Conservation (phyloP, 2,113 vertebrate genomes). For the Melanerpes aurifrons region DNA sequence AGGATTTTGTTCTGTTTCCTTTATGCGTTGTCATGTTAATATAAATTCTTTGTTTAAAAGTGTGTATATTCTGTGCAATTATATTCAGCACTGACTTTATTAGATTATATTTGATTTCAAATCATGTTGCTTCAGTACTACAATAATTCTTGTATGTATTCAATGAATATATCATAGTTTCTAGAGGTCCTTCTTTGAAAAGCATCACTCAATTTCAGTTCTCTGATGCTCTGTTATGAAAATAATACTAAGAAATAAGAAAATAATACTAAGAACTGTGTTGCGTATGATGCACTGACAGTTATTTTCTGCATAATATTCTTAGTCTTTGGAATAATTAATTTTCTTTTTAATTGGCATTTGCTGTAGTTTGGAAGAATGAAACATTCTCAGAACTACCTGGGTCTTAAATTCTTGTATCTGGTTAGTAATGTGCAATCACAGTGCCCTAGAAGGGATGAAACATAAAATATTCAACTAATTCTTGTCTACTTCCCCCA, state of each 20-base stretch:
- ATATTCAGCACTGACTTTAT: not conserved
- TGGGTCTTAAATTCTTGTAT: not conserved
- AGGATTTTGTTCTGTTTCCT: not conserved
- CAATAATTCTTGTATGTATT: not conserved
- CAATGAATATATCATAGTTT: not conserved
- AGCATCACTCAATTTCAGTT: not conserved
- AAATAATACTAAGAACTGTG: not conserved
- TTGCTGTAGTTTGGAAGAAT: not conserved
- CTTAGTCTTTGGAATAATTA: not conserved
- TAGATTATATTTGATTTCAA: not conserved
- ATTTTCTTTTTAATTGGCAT: not conserved
- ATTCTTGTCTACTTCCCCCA: not conserved
- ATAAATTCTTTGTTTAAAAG: not conserved
- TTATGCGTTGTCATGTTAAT: not conserved
- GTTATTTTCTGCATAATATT: not conserved
- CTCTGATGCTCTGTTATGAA: not conserved
- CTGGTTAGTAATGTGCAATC: not conserved
- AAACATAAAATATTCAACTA: not conserved
- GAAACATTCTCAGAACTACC: not conserved
- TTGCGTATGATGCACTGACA: not conserved
- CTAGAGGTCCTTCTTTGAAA: not conserved
- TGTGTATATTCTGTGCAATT: not conserved
- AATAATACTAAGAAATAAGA: not conserved
- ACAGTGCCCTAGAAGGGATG: not conserved
- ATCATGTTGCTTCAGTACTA: not conserved